Percentiles rank a stretch among this genome's conserved stretches.
These are phyloP conservation scores for Cyprinodon variegatus DNA, from an alignment of 2,113 vertebrate species.

Conservation along the genomic window DNA sequence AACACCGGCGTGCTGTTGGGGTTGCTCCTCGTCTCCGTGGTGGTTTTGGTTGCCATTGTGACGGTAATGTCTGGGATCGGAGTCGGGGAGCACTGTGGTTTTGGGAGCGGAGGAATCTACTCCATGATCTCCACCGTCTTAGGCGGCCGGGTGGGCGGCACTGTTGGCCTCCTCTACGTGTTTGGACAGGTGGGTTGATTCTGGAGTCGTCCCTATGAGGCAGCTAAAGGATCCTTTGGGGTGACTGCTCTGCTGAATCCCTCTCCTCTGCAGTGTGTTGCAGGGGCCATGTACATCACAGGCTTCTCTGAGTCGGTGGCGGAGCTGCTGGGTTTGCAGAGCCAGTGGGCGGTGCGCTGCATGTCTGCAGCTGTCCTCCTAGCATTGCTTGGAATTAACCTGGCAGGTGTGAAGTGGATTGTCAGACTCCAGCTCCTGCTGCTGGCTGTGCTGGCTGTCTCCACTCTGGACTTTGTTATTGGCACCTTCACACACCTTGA, in stretches of 20 bases:
- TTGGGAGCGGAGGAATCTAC: slow-evolving; percentile 91
- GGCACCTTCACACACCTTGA: slow-evolving; percentile 95
- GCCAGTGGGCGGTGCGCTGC: slow-evolving; percentile 87
- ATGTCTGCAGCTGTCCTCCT: slow-evolving; percentile 88
- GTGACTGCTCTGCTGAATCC: background rate
- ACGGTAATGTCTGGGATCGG: slow-evolving; percentile 94
- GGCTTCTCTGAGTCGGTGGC: slow-evolving; percentile 96
- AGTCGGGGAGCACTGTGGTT: slow-evolving; percentile 84
- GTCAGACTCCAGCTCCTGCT: slow-evolving; percentile 93
- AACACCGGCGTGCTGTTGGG: slow-evolving; percentile 93
- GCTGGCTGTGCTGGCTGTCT: slow-evolving; percentile 88
- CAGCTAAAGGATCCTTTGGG: background rate
- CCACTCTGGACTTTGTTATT: slow-evolving; percentile 93
- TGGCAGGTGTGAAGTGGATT: slow-evolving; percentile 97
- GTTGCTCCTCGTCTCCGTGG: slow-evolving; percentile 90
- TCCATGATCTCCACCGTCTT: slow-evolving; percentile 95
- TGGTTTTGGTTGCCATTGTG: slow-evolving; percentile 89
- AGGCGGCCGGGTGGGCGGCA: slow-evolving; percentile 88
- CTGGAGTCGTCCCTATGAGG: background rate
- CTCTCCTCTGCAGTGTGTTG: slow-evolving; percentile 86
- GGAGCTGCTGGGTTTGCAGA: slow-evolving; percentile 83
- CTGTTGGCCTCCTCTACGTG: slow-evolving; percentile 92
- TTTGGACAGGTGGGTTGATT: slow-evolving; percentile 89
- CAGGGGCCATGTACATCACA: slow-evolving; percentile 96
- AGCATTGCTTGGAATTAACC: slow-evolving; percentile 92